Conservation (phyloP, 2,113 vertebrate genomes). For the Egretta garzetta region DNA sequence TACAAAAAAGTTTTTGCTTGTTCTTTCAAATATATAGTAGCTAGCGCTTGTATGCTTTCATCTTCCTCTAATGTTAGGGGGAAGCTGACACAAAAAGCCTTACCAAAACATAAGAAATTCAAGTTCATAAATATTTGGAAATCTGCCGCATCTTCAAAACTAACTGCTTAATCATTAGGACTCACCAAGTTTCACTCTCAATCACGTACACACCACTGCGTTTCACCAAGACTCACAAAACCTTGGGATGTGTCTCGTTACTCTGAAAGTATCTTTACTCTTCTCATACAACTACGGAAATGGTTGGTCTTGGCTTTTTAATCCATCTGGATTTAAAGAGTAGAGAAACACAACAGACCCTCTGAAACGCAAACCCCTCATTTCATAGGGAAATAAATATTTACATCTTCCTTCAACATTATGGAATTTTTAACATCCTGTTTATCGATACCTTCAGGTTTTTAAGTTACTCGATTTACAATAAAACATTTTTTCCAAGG, state of each 20-base stretch:
- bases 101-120: neutral
- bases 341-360: neutral
- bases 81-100: neutral
- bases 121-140: conserved; percentile 32
- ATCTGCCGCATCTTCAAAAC: neutral
- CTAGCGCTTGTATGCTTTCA: conserved; percentile 26
- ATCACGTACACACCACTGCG: neutral
- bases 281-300: neutral
- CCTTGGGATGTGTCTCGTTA: neutral
- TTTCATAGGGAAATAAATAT: conserved; percentile 11
- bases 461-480: neutral
- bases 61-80: neutral
- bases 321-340: neutral
- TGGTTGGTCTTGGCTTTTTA: neutral
- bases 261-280: neutral
- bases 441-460: conserved; percentile 14
- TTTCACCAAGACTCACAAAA: neutral
- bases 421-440: conserved; percentile 1
- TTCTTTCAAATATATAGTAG: neutral
- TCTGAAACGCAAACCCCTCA: neutral
- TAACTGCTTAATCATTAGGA: neutral
- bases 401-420: conserved; percentile 4
- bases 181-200: neutral
- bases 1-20: neutral
- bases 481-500: neutral